Base-by-base conservation (phyloP, 2,797 vertebrate species). In the Merluccius polli region DNA sequence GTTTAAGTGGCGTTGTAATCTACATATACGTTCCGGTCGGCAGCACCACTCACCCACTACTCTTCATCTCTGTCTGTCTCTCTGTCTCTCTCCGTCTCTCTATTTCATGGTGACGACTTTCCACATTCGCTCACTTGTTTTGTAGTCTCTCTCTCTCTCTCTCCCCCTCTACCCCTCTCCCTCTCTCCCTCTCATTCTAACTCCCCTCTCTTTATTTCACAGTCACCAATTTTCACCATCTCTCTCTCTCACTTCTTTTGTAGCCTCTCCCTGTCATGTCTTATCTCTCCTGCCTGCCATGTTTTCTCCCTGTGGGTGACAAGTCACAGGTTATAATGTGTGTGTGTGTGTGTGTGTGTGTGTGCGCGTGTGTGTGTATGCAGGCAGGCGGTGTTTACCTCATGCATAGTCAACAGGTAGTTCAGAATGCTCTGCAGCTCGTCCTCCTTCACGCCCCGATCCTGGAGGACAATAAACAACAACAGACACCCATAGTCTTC, bases 391-490 rank as follows among this genome's bases (percentile, higher is more conserved):
- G 35, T 36, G 24, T 82, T 81, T 94, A 99, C 97, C 97, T 99
- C 97, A 29, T 98, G 97, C 97, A 99, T 99, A 80, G 97, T 99
- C 90, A 99, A 81, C 73, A 99, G 91, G 88, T 98, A 99, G 93
- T 99, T 99, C 83, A 99, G 92, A 80, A 98, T 97, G 89, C 98
- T 99, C 91, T 99, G 98, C n/a, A 99, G 93, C 90, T 99, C 98
- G 78, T 99, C 98, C 92, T 99, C 98, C 88, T 99, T 99, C 79
- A 99, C 97, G 1, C 98, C 97, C 75, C 98, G 96, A 89, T 99
- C 98, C 98, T 99, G 82, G 24, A 63, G 77, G 27, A 75, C 4
- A 78, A 0, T 72, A 4, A 72, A 38, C 29, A 74, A 11, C 52
- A 16, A 41, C 41, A 71, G 68, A 52, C 74, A 75, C 41, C 48